These are phyloP conservation scores for Zosterops borbonicus DNA, from an alignment of 2,113 vertebrate genomes.

Conservation along the genomic window DNA sequence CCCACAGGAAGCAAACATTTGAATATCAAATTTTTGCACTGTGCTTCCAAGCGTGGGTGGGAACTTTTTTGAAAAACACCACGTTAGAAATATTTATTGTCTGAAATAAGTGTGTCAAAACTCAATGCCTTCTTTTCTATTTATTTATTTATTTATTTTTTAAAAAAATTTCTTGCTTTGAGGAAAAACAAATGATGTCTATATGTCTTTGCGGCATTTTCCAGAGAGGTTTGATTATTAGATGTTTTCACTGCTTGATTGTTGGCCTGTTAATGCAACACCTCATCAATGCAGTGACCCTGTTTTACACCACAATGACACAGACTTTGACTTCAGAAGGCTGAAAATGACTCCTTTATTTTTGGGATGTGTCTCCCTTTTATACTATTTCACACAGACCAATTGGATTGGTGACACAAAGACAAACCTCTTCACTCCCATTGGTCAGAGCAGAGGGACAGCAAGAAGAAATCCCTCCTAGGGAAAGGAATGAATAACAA, in stretches of 20 bases:
- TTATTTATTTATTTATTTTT: rapidly evolving
- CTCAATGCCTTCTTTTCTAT: not conserved
- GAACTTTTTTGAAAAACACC: not conserved
- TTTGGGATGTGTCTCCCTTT: too few species aligned
- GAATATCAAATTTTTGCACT: not conserved
- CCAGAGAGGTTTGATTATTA: not conserved
- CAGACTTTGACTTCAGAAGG: too few species aligned
- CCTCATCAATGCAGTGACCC: not conserved
- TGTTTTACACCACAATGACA: too few species aligned
- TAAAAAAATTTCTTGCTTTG: not conserved
- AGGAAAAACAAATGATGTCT: not conserved
- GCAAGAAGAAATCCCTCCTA: too few species aligned
- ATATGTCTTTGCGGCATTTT: not conserved
- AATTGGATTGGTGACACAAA: too few species aligned
- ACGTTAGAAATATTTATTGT: not conserved
- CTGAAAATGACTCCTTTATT: too few species aligned
- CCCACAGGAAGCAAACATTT: conserved; percentile 10
- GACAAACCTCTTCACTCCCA: too few species aligned
- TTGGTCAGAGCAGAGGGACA: too few species aligned
- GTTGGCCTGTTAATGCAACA: not conserved
- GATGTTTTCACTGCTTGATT: not conserved
- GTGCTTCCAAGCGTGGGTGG: not conserved
- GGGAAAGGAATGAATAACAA: too few species aligned
- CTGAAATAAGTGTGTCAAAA: not conserved
- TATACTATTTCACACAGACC: too few species aligned